These are phyloP conservation scores for Aromia moschata DNA, from an alignment of 2,888 invertebrate species.

Conservation along the genomic window DNA sequence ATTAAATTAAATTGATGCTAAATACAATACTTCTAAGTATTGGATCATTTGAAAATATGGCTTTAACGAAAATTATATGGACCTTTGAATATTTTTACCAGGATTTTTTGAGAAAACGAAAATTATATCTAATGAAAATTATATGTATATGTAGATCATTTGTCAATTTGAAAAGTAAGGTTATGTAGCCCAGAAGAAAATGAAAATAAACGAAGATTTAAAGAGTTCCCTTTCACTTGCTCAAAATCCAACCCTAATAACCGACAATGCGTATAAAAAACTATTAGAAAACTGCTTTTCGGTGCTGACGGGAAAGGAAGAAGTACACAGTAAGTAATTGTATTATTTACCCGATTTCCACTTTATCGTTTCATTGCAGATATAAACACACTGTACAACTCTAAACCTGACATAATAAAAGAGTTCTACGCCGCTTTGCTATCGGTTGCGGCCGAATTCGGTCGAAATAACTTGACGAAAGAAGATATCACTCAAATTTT, in stretches of 20 bases:
- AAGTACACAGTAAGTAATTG: constrained; percentile 51
- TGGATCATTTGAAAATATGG: background rate
- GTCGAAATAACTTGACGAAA: constrained; percentile 47
- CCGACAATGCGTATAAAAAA: constrained; percentile 30
- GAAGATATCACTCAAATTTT: constrained; percentile 50
- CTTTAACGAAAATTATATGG: background rate
- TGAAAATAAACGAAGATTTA: constrained; percentile 17
- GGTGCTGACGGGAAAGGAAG: constrained; percentile 44
- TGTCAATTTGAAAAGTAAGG: background rate
- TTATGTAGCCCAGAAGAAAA: constrained; percentile 1
- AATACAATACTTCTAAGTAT: no score
- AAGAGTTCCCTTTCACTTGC: constrained; percentile 1
- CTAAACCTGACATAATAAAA: constrained; percentile 58
- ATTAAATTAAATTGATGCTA: no score
- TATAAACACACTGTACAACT: constrained; percentile 49
- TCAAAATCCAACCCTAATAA: constrained; percentile 11
- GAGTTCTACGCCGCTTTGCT: constrained; percentile 55
- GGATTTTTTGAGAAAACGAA: background rate
- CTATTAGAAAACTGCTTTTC: constrained; percentile 53
- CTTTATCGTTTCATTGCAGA: constrained; percentile 43
- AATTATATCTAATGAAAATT: background rate
- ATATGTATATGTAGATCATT: background rate
- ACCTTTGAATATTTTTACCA: background rate
- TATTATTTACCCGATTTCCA: background rate
- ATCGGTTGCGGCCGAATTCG: constrained; percentile 53